Base-by-base conservation (phyloP, 2,113 vertebrate genomes). In the Copsychus sechellarum region DNA sequence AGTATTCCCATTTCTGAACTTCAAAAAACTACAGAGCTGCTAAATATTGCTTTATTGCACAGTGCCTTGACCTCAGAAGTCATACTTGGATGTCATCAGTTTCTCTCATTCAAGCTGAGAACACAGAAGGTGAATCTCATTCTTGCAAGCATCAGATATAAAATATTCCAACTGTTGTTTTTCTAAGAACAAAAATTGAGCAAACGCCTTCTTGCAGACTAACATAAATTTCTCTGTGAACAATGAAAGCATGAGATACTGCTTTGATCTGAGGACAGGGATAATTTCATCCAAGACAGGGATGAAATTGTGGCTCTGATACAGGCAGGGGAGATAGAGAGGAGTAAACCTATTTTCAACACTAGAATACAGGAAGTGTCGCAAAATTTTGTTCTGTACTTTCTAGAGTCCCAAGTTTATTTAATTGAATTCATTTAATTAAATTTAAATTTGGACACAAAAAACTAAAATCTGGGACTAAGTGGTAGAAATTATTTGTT, bases 141-240 rank as follows among this genome's bases (percentile, higher is more conserved):
- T 92, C 34, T 79, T 72, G 42, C 36, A 45, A n/a, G 50, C 61
- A 83, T 57, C 88, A 73, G 85, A 66, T 74, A 77, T 73, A 62
- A 53, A 31, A 3, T 89, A 57, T 17, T 66, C 58, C 73, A 93
- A 82, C 61, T 93, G 54, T 91, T 94, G 60, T 85, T 95, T 93
- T 86, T 60, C 74, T 43, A 31, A 45, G 74, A 91, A 85, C 9
- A 54, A 91, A 80, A 89, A 79, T 29, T 50, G 45, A 91, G 50
- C 1, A 3, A 82, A 62, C 8, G 67, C 58, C 70, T 93, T 93
- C 80, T 91, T 3, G 4, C 38, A 91, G 70, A 25, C 50, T 79
- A 65, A 69, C 64, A 74, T 47, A 69, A 78, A 76, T 56, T 29
- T 34, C 54, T 91, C 45, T 79, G 66, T 76, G 53, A 90, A 65